Percentiles rank a stretch among this genome's conserved stretches.
phyloP scores from a whole-genome alignment of 53 echinoderm and acorn worm genomes.

The Glandiceps talaboti region DNA sequence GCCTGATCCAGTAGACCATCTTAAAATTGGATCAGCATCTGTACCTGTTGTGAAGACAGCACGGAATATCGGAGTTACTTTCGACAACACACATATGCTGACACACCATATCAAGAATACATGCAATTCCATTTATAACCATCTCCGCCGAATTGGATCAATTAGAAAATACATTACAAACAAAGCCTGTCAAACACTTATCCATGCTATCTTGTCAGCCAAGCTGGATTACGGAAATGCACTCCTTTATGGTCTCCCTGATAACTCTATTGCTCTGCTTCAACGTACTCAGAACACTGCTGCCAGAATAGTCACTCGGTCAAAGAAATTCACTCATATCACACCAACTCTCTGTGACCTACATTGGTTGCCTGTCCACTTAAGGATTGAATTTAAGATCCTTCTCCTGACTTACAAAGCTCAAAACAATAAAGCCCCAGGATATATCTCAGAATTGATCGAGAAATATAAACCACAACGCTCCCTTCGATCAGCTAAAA shows the following conservation, averaged over 20 bases:
- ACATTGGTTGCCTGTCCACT: neutral
- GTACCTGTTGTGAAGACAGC: neutral
- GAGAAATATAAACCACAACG: neutral
- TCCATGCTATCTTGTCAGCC: neutral
- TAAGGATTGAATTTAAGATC: neutral
- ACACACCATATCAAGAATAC: neutral
- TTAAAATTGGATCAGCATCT: neutral
- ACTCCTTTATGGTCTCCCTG: neutral
- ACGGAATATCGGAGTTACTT: neutral
- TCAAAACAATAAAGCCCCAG: neutral
- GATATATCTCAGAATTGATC: neutral
- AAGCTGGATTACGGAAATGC: neutral
- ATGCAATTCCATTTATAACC: neutral
- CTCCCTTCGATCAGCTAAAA: neutral
- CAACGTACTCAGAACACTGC: too few relatives aligned
- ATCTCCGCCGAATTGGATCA: neutral
- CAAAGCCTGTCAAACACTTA: neutral
- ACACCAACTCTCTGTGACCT: neutral
- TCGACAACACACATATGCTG: neutral
- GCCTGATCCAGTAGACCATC: neutral
- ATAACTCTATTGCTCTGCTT: neutral
- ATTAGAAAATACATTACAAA: neutral
- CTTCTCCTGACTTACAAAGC: neutral
- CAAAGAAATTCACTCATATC: neutral
- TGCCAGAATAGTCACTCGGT: neutral